Conservation (phyloP, 2,888 invertebrate genomes). For the Nephrotoma appendiculata region DNA sequence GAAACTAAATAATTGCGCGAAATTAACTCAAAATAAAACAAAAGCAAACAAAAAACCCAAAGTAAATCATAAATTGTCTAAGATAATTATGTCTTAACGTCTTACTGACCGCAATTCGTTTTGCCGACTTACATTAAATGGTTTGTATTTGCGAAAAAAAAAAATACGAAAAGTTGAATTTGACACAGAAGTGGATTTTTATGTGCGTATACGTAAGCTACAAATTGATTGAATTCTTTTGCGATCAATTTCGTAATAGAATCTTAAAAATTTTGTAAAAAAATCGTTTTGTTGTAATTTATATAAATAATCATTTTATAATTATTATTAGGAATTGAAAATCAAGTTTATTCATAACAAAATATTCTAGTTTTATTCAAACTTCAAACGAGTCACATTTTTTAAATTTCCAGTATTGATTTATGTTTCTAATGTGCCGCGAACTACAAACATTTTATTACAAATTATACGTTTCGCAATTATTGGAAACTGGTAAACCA, state of each 20-base stretch:
- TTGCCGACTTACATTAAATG: neutral
- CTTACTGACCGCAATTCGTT: neutral
- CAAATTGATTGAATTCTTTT: neutral
- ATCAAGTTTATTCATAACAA: neutral
- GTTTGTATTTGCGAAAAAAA: neutral
- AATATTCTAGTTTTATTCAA: too few relatives aligned
- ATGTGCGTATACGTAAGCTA: neutral
- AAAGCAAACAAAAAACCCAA: neutral
- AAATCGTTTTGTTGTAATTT: neutral
- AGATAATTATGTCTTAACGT: neutral
- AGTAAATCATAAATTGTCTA: neutral
- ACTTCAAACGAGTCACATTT: neutral
- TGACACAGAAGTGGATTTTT: neutral
- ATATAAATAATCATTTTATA: neutral
- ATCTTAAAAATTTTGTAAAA: neutral
- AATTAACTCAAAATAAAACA: neutral
- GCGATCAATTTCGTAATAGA: neutral
- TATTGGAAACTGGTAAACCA: too few relatives aligned
- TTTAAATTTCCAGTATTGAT: neutral
- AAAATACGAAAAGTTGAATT: neutral
- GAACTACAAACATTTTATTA: neutral
- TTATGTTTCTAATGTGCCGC: neutral
- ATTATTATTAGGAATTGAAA: neutral
- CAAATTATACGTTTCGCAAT: too few relatives aligned
- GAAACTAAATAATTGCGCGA: neutral